These are phyloP conservation scores for Thomomys bottae DNA, from an alignment of 2,113 vertebrate species.

Conservation along the genomic window DNA sequence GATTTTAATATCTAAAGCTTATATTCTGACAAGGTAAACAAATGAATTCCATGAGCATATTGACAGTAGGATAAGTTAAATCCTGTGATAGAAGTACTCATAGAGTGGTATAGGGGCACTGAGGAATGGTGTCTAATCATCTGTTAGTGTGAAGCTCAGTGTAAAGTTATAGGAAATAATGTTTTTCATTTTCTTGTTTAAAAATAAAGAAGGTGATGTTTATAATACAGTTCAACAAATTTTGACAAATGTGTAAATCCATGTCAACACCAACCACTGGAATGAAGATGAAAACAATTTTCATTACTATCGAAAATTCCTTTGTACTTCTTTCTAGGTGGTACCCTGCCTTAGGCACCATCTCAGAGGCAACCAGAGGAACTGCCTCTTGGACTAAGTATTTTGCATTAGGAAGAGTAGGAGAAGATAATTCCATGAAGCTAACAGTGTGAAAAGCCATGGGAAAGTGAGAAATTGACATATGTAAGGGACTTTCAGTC, in stretches of 20 bases:
- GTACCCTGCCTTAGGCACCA: not conserved
- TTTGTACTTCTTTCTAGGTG: not conserved
- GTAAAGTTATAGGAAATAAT: not conserved
- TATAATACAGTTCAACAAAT: not conserved
- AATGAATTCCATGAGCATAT: not conserved
- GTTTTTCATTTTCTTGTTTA: not conserved
- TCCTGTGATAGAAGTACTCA: not conserved
- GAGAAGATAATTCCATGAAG: not conserved
- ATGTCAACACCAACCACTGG: not conserved
- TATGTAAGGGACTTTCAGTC: not conserved
- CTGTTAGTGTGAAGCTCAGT: not conserved
- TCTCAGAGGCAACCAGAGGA: not conserved
- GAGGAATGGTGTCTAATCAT: not conserved
- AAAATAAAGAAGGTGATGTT: not conserved
- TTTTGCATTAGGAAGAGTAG: not conserved
- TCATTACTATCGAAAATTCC: not conserved
- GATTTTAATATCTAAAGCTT: not conserved
- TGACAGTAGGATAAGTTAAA: not conserved
- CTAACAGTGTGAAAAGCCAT: not conserved
- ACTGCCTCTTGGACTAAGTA: not conserved
- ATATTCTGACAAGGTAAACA: not conserved
- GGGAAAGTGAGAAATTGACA: not conserved
- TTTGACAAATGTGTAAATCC: not conserved
- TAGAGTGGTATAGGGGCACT: not conserved
- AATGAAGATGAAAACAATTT: not conserved